Base-by-base conservation (phyloP, 2,797 vertebrate species). In the Sebastolobus alascanus region DNA sequence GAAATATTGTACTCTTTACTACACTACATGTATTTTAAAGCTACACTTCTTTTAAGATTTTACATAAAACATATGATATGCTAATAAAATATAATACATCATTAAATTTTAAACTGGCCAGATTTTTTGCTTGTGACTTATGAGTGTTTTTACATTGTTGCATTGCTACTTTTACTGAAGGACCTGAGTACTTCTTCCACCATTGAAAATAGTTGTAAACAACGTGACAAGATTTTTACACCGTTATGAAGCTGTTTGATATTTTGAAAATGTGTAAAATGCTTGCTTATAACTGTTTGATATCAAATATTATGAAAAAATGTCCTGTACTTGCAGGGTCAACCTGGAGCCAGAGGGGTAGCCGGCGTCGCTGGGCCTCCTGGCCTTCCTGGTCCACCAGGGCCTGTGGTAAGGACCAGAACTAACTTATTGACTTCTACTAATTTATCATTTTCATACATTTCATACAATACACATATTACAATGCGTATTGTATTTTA, bases 351-450 rank as follows among this genome's bases (percentile, higher is more conserved):
- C 38, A 94, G 85, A 91, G 96, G 96, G 31, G 4, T 5, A 12
- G 2, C 75, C 0, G 96, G 96, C 4, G 43, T 55, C 9, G 73
- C 93, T 14, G 96, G 95, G 6, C 80, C 38, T n/a, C 81, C 94
- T 35, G 96, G 96, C 1, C 90, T 74, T 73, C 90, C 95, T 18
- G 96, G 96, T 52, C 92, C 90, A 66, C 94, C 95, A 37, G 96
- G 96, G 50, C 93, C 92, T 29, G 82, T 79, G 83, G 95, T 96
- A 94, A 93, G 90, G 73, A 73, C 22, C 31, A 38, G 9, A 70
- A n/a, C 68, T 20, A 59, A 66, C 38, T 59, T 22, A 4, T 29
- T 75, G 1, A 27, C 3, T 37, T 16, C 5, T 43, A 22, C 22
- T 37, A 65, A 55, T 58, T 29, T 4, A 29, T 33, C 0, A 4